These are phyloP conservation scores for Siphlonurus alternatus DNA, from an alignment of 2,888 invertebrate species.

Conservation along the genomic window DNA sequence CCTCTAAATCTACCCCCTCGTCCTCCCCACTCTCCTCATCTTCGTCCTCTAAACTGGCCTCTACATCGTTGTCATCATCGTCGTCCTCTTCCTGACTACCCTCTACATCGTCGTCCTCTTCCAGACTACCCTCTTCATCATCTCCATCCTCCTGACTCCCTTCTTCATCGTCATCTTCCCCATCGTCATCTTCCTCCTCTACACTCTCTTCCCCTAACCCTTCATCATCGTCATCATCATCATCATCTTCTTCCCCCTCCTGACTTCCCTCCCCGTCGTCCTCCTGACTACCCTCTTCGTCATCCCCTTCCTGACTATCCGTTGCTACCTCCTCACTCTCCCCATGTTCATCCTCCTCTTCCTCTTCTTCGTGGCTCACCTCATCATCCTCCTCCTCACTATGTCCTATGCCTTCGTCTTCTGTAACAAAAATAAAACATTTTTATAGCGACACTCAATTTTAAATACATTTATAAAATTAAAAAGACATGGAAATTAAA, in stretches of 20 bases:
- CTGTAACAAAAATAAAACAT: background rate
- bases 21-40: background rate
- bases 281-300: conserved; percentile 1
- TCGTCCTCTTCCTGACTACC: conserved; percentile 5
- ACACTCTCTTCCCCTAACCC: background rate
- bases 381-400: conserved; percentile 6
- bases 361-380: conserved; percentile 4
- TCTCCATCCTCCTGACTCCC: conserved; percentile 2
- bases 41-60: conserved; percentile 3
- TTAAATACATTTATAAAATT: no score
- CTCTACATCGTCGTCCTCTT: conserved; percentile 5
- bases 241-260: background rate
- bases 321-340: background rate
- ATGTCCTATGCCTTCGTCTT: conserved; percentile 3
- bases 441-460: no score
- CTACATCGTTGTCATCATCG: conserved; percentile 8
- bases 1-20: conserved; percentile 10
- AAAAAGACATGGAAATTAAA: no score
- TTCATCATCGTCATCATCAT: conserved; percentile 6
- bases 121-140: conserved; percentile 6
- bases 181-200: conserved; percentile 5
- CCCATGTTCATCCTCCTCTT: conserved; percentile 2
- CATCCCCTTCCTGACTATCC: conserved; percentile 5
- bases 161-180: conserved; percentile 5
- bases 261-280: conserved; percentile 3